Conservation (phyloP, 1,140 invertebrate species). For the Nautilus pompilius region DNA sequence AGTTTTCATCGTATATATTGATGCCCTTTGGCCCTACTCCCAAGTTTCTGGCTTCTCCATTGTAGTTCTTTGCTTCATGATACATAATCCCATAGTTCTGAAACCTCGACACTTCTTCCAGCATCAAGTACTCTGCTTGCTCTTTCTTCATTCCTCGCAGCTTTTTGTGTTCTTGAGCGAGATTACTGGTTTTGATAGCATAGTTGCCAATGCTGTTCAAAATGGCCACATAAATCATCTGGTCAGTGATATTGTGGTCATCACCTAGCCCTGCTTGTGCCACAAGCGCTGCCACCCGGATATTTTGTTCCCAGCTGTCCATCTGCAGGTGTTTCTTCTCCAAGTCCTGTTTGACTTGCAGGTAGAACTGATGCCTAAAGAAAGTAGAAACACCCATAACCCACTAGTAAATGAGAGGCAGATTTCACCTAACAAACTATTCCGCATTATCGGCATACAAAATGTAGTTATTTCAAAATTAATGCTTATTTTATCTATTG, state of each 20-base stretch:
- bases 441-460: too few relatives aligned
- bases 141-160: constrained; percentile 57
- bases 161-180: constrained; percentile 33
- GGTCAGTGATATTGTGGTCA: constrained; percentile 24
- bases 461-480: too few relatives aligned
- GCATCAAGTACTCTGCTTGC: constrained; percentile 74
- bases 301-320: constrained; percentile 65
- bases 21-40: constrained; percentile 81
- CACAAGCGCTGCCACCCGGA: constrained; percentile 70
- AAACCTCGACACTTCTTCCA: constrained; percentile 74
- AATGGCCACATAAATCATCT: constrained; percentile 10
- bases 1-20: constrained; percentile 62
- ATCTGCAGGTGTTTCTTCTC: constrained; percentile 51
- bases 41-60: constrained; percentile 52
- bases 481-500: not conserved
- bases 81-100: constrained; percentile 80
- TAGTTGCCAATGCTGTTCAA: not conserved
- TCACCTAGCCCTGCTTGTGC: constrained; percentile 70
- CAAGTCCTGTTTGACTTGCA: constrained; percentile 74
- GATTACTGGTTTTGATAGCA: constrained; percentile 20
- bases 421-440: too few relatives aligned
- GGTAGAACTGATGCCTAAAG: constrained; percentile 76
- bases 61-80: constrained; percentile 66
- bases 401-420: too few relatives aligned
- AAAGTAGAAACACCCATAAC: constrained; percentile 8